Base-by-base conservation (phyloP, 2,797 vertebrate genomes). In the Acrossocheilus wenchowensis region DNA sequence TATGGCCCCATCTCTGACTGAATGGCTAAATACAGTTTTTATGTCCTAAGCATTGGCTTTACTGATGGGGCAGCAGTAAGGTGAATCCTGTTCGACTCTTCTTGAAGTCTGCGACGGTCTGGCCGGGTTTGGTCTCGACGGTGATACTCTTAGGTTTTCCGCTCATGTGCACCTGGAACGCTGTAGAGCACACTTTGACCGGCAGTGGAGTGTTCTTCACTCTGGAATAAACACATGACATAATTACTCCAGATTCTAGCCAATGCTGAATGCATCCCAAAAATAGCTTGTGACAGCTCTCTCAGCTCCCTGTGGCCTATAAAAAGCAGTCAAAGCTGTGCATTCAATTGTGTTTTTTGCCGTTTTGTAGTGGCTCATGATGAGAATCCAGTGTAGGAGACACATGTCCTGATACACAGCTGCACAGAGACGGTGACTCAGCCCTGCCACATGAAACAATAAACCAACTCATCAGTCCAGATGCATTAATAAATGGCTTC, bases 1-100 rank as follows among this genome's bases (percentile, higher is more conserved):
- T 15, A 69, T 9, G 9, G 36, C 4, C 19, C 36, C 21, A 39
- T 71, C n/a, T 54, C n/a, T 54, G 10, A 39, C 9, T 60, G 11
- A 41, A 69, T 39, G 8, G 60, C 10, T 78, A 21, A 78, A 84
- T 54, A 43, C 74, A 57, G 23, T 19, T 84, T 84, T 39, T 62
- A 26, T n/a, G 52, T 78, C 23, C 6, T 15, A 60, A 57, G 48
- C 60, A 2, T 30, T 72, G 84, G 17, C 5, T 43, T 92, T 73
- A 95, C 85, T 94, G 92, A 6, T 89, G 52, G 0, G 96, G 95
- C 7, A 95, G 26, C 79, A 95, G 78, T 77, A 96, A 92, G 87
- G 93, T 68, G 81, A 96, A 96, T 17, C 96, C 96, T 0, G 93
- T 90, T 71, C 88, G 90, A 85, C 89, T 94, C 93, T 95, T 96